These are phyloP conservation scores for Orchesella flavescens DNA, from an alignment of 2,888 invertebrate genomes.

Conservation along the genomic window DNA sequence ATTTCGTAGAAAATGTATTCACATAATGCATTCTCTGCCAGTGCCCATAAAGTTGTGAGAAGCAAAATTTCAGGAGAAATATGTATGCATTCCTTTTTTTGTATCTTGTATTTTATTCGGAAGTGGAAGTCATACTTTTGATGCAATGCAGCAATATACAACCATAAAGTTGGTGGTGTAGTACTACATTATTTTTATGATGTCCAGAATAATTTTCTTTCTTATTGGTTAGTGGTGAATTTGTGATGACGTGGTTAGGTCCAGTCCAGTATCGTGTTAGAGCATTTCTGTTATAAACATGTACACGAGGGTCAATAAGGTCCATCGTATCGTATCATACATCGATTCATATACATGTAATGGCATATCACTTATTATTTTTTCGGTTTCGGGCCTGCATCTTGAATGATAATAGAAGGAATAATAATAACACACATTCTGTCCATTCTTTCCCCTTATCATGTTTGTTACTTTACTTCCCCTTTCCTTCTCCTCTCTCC, in stretches of 20 bases:
- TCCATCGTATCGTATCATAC: conserved; percentile 20
- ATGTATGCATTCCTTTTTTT: background rate
- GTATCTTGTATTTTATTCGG: background rate
- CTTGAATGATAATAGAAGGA: conserved; percentile 44
- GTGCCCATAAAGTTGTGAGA: too few species aligned
- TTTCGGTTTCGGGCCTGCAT: conserved; percentile 23
- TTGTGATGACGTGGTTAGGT: conserved; percentile 66
- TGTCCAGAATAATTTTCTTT: conserved; percentile 28
- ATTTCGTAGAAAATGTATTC: too few species aligned
- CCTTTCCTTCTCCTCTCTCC: conserved; percentile 52
- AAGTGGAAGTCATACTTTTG: background rate
- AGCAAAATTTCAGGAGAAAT: too few species aligned
- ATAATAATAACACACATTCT: conserved; percentile 67
- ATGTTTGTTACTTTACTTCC: conserved; percentile 40
- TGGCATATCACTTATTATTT: conserved; percentile 11
- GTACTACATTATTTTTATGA: conserved; percentile 34
- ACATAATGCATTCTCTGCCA: too few species aligned
- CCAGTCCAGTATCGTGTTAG: background rate
- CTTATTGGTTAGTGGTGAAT: conserved; percentile 39
- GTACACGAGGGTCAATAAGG: conserved; percentile 7
- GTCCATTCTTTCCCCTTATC: conserved; percentile 45
- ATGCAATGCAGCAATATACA: conserved; percentile 16
- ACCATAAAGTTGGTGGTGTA: conserved; percentile 1
- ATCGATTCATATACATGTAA: background rate
- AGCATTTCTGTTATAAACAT: background rate